Percentiles rank a stretch among this genome's conserved stretches.
phyloP scores from a whole-genome alignment of 2,888 invertebrate genomes.

The Phlogophora meticulosa region DNA sequence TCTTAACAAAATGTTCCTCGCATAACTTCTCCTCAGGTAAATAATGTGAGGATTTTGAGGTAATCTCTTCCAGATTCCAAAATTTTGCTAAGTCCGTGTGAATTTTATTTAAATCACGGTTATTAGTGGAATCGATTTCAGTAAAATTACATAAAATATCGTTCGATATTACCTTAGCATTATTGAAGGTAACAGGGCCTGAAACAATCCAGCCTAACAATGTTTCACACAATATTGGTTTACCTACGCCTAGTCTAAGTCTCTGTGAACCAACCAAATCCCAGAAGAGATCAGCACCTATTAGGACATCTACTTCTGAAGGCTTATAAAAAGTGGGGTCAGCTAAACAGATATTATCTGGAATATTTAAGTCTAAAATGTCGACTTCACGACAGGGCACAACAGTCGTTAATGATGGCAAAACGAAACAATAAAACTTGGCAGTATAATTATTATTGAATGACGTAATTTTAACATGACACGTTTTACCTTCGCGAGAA shows the following conservation, averaged over 20 bases:
- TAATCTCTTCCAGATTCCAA: not conserved
- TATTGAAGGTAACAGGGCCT: not conserved
- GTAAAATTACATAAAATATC: not conserved
- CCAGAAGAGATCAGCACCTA: too few relatives aligned
- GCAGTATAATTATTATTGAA: not conserved
- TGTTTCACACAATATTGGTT: constrained; percentile 5
- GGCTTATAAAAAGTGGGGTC: not conserved
- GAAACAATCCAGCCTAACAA: constrained; percentile 8
- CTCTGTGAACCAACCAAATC: not conserved
- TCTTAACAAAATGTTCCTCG: too few relatives aligned
- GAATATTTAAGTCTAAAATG: not conserved
- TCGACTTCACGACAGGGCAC: constrained; percentile 2
- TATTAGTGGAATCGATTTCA: not conserved
- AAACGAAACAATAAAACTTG: not conserved
- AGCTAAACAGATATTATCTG: not conserved
- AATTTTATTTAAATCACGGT: not conserved
- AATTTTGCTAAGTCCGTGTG: not conserved
- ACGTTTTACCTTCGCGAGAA: constrained; percentile 1
- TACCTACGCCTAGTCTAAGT: not conserved
- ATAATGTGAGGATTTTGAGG: not conserved
- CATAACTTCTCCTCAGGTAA: not conserved
- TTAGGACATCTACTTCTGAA: not conserved
- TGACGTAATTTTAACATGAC: not conserved
- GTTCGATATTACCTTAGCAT: not conserved
- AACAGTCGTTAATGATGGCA: not conserved